Base-by-base conservation (phyloP, 2,113 vertebrate species). In the Rhea americana region DNA sequence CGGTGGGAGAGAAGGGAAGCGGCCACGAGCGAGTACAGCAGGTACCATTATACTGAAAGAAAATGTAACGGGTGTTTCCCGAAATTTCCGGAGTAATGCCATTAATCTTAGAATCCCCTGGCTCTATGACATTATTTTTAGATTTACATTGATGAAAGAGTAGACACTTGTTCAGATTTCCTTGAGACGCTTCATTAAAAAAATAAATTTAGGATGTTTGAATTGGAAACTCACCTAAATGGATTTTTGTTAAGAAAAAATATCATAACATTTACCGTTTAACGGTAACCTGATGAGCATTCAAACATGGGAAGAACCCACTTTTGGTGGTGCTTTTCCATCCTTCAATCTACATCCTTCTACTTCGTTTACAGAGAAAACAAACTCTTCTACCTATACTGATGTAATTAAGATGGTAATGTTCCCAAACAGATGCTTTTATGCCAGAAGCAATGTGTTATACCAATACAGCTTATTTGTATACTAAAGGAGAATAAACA, bases 351-450 rank as follows among this genome's bases (percentile, higher is more conserved):
- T 59, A n/a, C 1, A 2, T 30, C 30, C 21, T 81, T 35, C 71
- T 45, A 4, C 28, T 75, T 22, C 72, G 55, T 65, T 93, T 79
- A 74, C 39, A 79, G 20, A 92, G 37, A 71, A 93, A 91, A 83
- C 39, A 11, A 0, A 2, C 16, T 41, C 9, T 6, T 87, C 58
- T 37, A 80, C 58, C 84, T 50, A 2, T 25, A 11, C 18, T 25
- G 32, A 8, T 50, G 43, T 11, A 28, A 73, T 43, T 73, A 73
- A 79, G 79, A 51, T 1, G 15, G 18, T 8, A 22, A 17, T 11
- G 8, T 1, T 90, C 39, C 37, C 56, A 4, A 5, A 21, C 0
- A 11, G 63, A 1, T 28, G 22, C 50, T 2, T 43, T 85, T 59
- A 35, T 67, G 72, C 63, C 75, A 74, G 68, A 50, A 66, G 5